phyloP scores from a whole-genome alignment of 2,888 invertebrate species.

The Apamea anceps region DNA sequence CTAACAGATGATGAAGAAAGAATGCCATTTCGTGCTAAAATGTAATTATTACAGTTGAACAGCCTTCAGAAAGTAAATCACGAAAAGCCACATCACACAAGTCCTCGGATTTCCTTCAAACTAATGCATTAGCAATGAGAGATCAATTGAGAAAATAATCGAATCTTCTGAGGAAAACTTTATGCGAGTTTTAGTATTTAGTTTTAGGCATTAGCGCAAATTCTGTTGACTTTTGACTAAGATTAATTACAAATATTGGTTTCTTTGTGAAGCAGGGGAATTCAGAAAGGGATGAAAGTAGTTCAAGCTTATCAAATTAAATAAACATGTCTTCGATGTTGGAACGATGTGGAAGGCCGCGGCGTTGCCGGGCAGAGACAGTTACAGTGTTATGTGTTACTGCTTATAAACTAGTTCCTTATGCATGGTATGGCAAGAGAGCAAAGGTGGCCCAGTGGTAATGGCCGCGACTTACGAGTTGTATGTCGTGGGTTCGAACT shows the following conservation, averaged over 20 bases:
- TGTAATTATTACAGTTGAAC: slow-evolving; percentile 12
- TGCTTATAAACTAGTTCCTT: too few species aligned
- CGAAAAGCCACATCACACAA: slow-evolving; percentile 12
- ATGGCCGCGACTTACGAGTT: too few species aligned
- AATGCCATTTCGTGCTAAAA: slow-evolving; percentile 8
- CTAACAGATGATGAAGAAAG: not conserved
- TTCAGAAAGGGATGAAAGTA: too few species aligned
- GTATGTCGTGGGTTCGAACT: too few species aligned
- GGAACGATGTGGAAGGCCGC: not conserved
- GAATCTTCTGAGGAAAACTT: slow-evolving; percentile 23
- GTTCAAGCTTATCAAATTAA: not conserved
- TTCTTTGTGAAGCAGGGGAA: not conserved
- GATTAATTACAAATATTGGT: not conserved
- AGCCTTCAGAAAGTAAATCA: slow-evolving; percentile 15
- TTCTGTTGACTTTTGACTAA: not conserved
- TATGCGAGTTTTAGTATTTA: slow-evolving; percentile 39
- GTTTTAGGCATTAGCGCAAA: slow-evolving; percentile 31
- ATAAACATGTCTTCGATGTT: slow-evolving; percentile 1
- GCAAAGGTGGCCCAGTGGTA: too few species aligned
- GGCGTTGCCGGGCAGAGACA: too few species aligned
- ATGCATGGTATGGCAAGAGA: too few species aligned
- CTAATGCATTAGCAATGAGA: slow-evolving; percentile 36
- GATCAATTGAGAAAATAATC: slow-evolving; percentile 11
- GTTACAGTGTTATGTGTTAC: too few species aligned
- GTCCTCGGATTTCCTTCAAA: slow-evolving; percentile 29